Evolutionary conservation across 1,140 invertebrate genomes (phyloP).

Genomic region (Bradysia coprophila): DNA sequence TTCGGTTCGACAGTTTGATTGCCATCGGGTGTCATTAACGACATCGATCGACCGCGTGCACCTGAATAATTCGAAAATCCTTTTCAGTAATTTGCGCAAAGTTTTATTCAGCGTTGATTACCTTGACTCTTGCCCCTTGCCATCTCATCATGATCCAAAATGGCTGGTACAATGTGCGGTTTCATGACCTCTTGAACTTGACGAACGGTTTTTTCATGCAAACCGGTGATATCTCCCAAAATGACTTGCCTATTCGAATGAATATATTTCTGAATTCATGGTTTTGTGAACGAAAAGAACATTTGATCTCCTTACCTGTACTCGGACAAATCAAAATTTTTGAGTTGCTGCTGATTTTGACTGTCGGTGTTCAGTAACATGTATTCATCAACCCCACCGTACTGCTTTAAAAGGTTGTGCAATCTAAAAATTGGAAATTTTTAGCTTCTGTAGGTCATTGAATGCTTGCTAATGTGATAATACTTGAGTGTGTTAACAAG

Average conservation of each 20-base stretch:
- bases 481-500: slow-evolving; percentile 66
- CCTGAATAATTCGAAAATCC: too few relatives aligned
- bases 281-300: too few relatives aligned
- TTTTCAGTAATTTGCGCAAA: too few relatives aligned
- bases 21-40: slow-evolving; percentile 13
- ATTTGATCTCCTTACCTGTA: too few relatives aligned
- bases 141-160: slow-evolving; percentile 86
- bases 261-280: too few relatives aligned
- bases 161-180: slow-evolving; percentile 68
- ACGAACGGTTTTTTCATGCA: slow-evolving; percentile 53
- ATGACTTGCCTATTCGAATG: too few relatives aligned
- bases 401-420: slow-evolving; percentile 86
- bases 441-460: too few relatives aligned
- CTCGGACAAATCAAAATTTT: slow-evolving; percentile 82
- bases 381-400: slow-evolving; percentile 81
- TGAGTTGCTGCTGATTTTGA: slow-evolving; percentile 84
- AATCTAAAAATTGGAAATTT: too few relatives aligned
- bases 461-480: too few relatives aligned
- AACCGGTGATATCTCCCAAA: slow-evolving; percentile 55
- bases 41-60: slow-evolving; percentile 11
- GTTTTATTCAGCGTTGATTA: too few relatives aligned
- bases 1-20: slow-evolving; percentile 13
- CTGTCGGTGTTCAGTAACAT: slow-evolving; percentile 73
- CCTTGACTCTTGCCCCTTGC: slow-evolving; percentile 21
- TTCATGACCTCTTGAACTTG: slow-evolving; percentile 68